Percentiles rank a stretch among this genome's conserved stretches.
Evolutionary conservation across 1,140 invertebrate species (phyloP).

Genomic region (Leucophenga varia): DNA sequence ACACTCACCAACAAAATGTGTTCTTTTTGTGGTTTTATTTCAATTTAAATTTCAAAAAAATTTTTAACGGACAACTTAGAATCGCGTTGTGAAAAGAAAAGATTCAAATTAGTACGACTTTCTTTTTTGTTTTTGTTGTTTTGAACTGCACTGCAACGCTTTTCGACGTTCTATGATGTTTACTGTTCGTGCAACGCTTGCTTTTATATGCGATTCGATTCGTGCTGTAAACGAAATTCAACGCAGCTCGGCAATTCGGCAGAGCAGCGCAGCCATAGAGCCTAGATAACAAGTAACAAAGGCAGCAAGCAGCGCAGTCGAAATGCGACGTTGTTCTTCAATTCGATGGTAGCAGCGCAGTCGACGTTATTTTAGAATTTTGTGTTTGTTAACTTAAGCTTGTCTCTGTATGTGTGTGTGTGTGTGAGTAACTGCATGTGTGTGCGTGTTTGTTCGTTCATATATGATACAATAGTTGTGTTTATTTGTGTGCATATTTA

Average conservation of each 20-base stretch:
- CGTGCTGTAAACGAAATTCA: no score
- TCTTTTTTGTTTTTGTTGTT: no score
- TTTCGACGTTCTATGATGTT: slow-evolving; percentile 45
- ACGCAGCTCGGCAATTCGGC: not conserved
- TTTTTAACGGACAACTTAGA: no score
- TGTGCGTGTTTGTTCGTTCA: slow-evolving; percentile 7
- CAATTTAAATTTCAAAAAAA: no score
- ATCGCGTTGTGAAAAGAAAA: no score
- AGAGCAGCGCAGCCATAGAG: no score
- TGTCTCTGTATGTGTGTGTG: slow-evolving; percentile 8
- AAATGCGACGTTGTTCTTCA: slow-evolving; percentile 20
- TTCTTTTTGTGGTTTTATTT: no score
- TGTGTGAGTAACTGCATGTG: slow-evolving; percentile 11
- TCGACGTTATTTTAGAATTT: no score
- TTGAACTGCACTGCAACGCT: slow-evolving; percentile 44
- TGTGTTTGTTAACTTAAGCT: no score
- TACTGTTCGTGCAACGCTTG: slow-evolving; percentile 21
- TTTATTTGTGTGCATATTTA: slow-evolving; percentile 32
- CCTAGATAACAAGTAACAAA: slow-evolving; percentile 3
- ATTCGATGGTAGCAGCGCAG: slow-evolving; percentile 23
- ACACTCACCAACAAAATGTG: no score
- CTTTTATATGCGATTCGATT: slow-evolving; percentile 39
- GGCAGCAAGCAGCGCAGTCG: slow-evolving; percentile 14
- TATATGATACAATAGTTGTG: no score
- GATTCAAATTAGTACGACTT: no score